Conservation (phyloP, 2,888 invertebrate genomes). For the Phorcus lineatus region DNA sequence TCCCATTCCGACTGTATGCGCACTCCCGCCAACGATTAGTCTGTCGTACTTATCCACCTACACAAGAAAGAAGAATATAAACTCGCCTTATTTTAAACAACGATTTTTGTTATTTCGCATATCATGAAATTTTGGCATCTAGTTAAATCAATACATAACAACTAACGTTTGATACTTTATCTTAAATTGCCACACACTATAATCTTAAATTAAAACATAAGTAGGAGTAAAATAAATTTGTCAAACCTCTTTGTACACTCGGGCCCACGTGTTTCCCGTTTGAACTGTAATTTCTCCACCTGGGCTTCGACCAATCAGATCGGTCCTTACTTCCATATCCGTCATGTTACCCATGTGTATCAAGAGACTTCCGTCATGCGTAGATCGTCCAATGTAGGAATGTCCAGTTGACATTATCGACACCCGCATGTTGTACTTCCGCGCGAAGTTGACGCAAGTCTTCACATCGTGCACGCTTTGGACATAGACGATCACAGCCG, state of each 20-base stretch:
- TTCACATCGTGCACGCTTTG: neutral
- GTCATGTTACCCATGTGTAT: neutral
- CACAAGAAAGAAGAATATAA: neutral
- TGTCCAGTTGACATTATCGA: neutral
- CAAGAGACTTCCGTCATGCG: neutral
- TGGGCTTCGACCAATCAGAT: neutral
- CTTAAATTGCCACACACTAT: no score
- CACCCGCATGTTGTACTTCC: neutral
- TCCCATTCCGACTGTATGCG: conserved; percentile 55
- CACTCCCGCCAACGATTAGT: conserved; percentile 59
- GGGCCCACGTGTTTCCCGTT: conserved; percentile 32
- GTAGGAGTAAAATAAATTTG: no score
- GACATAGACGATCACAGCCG: neutral
- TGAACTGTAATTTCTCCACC: conserved; percentile 11
- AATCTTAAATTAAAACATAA: no score
- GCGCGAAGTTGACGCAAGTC: neutral
- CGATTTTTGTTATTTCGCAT: no score
- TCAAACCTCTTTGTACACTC: conserved; percentile 27
- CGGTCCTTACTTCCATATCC: neutral
- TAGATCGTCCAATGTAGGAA: conserved; percentile 11
- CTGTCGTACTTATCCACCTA: conserved; percentile 45
- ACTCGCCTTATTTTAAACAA: no score
- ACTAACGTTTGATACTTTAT: no score
- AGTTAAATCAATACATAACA: no score
- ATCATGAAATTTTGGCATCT: no score